These are phyloP conservation scores for Hydropsyche betteni DNA, from an alignment of 2,888 invertebrate species.

Conservation along the genomic window DNA sequence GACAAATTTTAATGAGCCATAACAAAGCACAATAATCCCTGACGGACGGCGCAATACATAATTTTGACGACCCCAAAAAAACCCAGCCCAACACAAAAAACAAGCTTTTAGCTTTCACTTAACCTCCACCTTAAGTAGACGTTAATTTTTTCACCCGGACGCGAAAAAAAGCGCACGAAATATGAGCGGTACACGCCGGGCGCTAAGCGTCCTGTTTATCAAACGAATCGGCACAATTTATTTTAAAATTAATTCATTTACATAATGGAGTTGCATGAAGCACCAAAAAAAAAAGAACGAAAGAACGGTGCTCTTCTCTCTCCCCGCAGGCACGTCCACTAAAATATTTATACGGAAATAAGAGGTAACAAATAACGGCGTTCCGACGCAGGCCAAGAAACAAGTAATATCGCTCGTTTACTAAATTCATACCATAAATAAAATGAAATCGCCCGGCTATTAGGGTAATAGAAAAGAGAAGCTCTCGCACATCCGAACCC, in stretches of 20 bases:
- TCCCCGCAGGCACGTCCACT: slow-evolving; percentile 30
- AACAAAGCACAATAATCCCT: no score
- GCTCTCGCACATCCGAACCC: slow-evolving; percentile 35
- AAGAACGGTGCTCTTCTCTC: slow-evolving; percentile 27
- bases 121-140: no score
- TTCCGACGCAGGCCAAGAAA: slow-evolving; percentile 51
- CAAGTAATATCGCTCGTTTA: slow-evolving; percentile 52
- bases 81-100: no score
- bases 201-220: slow-evolving; percentile 37
- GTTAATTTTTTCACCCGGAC: no score
- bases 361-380: slow-evolving; percentile 52
- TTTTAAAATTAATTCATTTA: slow-evolving; percentile 47
- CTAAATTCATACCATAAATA: slow-evolving; percentile 52
- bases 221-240: slow-evolving; percentile 42
- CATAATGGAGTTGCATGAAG: slow-evolving; percentile 43
- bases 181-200: not conserved
- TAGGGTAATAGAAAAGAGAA: slow-evolving; percentile 52
- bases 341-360: slow-evolving; percentile 52
- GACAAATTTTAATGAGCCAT: no score
- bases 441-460: slow-evolving; percentile 52
- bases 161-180: not conserved
- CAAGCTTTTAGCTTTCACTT: no score
- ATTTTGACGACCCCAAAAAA: no score
- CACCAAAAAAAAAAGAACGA: not conserved
- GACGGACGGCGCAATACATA: no score